Base-by-base conservation (phyloP, 2,113 vertebrate genomes). In the Burhinus bistriatus region DNA sequence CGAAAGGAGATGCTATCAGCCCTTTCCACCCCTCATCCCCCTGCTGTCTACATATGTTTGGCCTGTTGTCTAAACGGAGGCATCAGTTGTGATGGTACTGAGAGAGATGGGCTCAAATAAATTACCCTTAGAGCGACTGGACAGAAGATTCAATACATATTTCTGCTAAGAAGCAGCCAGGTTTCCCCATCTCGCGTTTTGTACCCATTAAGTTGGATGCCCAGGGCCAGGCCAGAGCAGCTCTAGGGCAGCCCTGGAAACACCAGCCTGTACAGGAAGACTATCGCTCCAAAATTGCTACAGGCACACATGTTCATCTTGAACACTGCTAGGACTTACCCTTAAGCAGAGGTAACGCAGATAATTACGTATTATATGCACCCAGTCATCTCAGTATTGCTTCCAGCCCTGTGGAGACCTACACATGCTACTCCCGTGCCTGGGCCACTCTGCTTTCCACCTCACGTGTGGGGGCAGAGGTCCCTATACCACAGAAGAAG, bases 381-480 rank as follows among this genome's bases (percentile, higher is more conserved):
- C 11, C 32, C 12, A n/a, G 29, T 30, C 76, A 70, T 9, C 40
- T 64, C 52, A 12, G 70, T 0, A n/a, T 12, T 36, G 88, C 34
- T 90, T 52, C 71, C 54, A 95, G 11, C 30, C 62, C 62, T 15
- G 3, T 23, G 57, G 59, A 86, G 59, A 75, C n/a, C 82, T 36
- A 52, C 1, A 2, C 26, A 9, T 1, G 30, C 34, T 49, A 22
- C 44, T 69, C 58, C 72, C 20, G 38, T 32, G 69, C 38, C 52
- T 30, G 0, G 0, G 52, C 76, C 80, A 26, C 75, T 32, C n/a
- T 55, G 29, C 76, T 34, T 79, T 14, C 34, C 45, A 55, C 8
- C 15, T 4, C 32, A 12, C 3, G 25, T 0, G 0, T 11, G 15
- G 16, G 12, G 19, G 17, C 34, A 80, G 47, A 85, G 30, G 34